These are phyloP conservation scores for Hemiscyllium ocellatum DNA, from an alignment of 2,113 vertebrate species.

Conservation along the genomic window DNA sequence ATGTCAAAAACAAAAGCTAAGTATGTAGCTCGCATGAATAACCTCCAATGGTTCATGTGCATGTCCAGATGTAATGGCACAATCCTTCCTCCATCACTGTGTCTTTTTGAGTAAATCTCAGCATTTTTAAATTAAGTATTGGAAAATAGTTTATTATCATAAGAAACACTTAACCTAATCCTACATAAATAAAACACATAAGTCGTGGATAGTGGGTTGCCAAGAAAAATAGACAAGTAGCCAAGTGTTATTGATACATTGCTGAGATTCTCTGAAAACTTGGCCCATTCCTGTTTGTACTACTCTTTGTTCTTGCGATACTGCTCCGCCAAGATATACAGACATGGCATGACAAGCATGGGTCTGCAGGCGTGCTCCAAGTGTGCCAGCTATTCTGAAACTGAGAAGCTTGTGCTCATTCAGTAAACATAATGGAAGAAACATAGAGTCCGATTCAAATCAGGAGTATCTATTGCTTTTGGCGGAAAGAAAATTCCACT, in stretches of 20 bases:
- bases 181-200: background rate
- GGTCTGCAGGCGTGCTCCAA: background rate
- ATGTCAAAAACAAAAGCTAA: background rate
- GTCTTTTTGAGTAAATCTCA: background rate
- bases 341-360: background rate
- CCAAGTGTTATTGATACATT: conserved; percentile 16
- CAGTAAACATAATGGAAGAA: conserved; percentile 15
- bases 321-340: background rate
- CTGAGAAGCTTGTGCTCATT: background rate
- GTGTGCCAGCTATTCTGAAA: background rate
- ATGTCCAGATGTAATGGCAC: background rate
- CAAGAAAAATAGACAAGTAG: conserved; percentile 4
- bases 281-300: background rate
- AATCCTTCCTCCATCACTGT: background rate
- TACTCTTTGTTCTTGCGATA: background rate
- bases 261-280: background rate
- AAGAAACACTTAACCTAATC: background rate
- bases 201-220: background rate
- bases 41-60: background rate
- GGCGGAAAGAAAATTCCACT: background rate
- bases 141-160: background rate
- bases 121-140: background rate
- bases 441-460: background rate
- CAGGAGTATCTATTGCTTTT: background rate
- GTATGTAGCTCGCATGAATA: background rate